phyloP scores from a whole-genome alignment of 1,140 invertebrate genomes.

The Neotoxoptera formosana region DNA sequence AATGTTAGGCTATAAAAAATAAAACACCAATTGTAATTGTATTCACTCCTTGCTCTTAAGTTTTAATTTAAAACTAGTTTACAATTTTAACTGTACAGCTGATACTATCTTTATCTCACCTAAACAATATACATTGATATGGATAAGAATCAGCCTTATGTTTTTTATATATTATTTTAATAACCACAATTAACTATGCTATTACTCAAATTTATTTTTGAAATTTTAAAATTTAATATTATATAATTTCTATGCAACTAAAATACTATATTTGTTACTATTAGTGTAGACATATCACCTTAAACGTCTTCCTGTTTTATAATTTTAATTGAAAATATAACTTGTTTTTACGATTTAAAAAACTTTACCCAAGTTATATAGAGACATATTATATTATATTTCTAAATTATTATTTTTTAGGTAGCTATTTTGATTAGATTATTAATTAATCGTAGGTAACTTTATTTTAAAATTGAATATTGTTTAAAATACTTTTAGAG shows the following conservation, averaged over 20 bases:
- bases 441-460: neutral
- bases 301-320: slow-evolving; percentile 50
- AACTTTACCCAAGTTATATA: slow-evolving; percentile 39
- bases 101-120: neutral
- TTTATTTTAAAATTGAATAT: neutral
- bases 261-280: slow-evolving; percentile 26
- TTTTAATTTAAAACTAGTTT: slow-evolving; percentile 3
- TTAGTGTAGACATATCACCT: slow-evolving; percentile 53
- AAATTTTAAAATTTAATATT: neutral
- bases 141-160: neutral
- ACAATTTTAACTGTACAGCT: neutral
- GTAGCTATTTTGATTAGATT: slow-evolving; percentile 36
- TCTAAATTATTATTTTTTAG: slow-evolving; percentile 22
- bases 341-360: neutral
- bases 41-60: slow-evolving; percentile 7
- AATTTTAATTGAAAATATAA: slow-evolving; percentile 1
- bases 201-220: neutral
- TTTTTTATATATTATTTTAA: neutral
- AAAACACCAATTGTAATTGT: slow-evolving; percentile 34
- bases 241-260: neutral
- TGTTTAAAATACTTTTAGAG: slow-evolving; percentile 19
- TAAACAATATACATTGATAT: neutral
- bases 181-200: neutral
- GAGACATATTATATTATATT: slow-evolving; percentile 19
- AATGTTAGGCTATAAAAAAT: neutral